phyloP scores from a whole-genome alignment of 2,113 vertebrate genomes.

The Erpornis zantholeuca region DNA sequence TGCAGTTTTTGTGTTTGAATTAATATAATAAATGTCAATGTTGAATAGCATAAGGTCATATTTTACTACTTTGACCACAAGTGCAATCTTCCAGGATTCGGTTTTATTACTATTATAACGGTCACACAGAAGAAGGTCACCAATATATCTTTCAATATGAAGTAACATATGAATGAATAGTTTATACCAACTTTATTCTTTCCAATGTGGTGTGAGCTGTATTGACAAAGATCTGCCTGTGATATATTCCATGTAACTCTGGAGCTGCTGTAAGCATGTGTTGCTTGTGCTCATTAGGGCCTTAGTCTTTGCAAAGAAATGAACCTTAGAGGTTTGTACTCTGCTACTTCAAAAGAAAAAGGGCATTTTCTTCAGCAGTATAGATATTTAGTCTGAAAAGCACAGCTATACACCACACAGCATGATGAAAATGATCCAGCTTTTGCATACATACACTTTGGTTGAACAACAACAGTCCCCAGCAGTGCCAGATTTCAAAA shows the following conservation, averaged over 20 bases:
- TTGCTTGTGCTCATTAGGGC: conserved; percentile 16
- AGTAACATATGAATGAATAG: conserved; percentile 68
- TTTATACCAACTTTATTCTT: conserved; percentile 70
- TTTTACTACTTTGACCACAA: conserved; percentile 81
- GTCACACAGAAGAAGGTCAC: conserved; percentile 77
- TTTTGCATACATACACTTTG: conserved; percentile 6
- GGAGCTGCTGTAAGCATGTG: background rate
- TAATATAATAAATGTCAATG: conserved; percentile 79
- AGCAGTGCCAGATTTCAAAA: conserved; percentile 46
- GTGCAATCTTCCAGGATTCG: conserved; percentile 76
- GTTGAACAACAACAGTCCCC: conserved; percentile 26
- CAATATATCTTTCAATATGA: conserved; percentile 74
- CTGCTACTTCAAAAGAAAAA: conserved; percentile 14
- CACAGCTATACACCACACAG: background rate
- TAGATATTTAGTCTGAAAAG: conserved; percentile 27
- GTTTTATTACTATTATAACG: conserved; percentile 78
- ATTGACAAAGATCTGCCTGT: conserved; percentile 46
- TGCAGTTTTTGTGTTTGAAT: conserved; percentile 75
- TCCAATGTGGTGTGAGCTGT: conserved; percentile 35
- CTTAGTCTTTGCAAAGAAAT: background rate
- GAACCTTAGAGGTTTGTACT: conserved; percentile 30
- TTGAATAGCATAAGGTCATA: conserved; percentile 79
- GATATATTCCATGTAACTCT: conserved; percentile 4
- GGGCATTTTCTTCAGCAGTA: conserved; percentile 19
- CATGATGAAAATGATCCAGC: conserved; percentile 12